Evolutionary conservation across 1,140 invertebrate genomes (phyloP), one percentile per base, ranked within the genome.

Genomic region (Aphis craccivora): DNA sequence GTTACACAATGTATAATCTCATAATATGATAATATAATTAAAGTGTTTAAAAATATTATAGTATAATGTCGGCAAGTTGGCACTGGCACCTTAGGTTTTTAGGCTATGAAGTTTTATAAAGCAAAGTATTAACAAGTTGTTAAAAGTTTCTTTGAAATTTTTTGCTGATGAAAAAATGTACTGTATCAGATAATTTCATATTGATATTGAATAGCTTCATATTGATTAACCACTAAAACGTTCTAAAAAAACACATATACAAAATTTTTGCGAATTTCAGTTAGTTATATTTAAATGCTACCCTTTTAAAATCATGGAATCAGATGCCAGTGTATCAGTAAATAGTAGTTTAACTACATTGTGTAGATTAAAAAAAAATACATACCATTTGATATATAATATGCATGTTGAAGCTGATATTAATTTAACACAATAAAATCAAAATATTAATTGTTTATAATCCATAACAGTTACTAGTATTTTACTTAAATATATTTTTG

Each of bases 361-460:
- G 25, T 1, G 11, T 30, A 14, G 25, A 60, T 30, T 55, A 8
- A 30, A 60, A 60, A 30, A 30, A 60, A 60, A 60, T 60, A 30
- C 9, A 11, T 60, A 30, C 5, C 30, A 30, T 8, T 30, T n/a
- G 14, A 30, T 67, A 30, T 60, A 60, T 30, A 60, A 60, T 9
- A 60, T 30, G 55, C 2, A 5, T 8, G 0, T 25, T 25, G 18
- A 8, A 55, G 0, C 5, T 6, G 0, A 67, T n/a, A 0, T 6
- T 5, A 67, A n/a, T 67, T 67, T n/a, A 67, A 67, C 0, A 60
- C 25, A 30, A 67, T 30, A 60, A 30, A 60, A n/a, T 60, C 18
- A 30, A 60, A 67, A 67, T 67, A 67, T 11, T n/a, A 11, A n/a
- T 67, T 14, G 1, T 30, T 60, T 30, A 60, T 60, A 14, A 14